These are phyloP conservation scores for Lithophane semibrunnea DNA, from an alignment of 2,888 invertebrate genomes.

Conservation along the genomic window DNA sequence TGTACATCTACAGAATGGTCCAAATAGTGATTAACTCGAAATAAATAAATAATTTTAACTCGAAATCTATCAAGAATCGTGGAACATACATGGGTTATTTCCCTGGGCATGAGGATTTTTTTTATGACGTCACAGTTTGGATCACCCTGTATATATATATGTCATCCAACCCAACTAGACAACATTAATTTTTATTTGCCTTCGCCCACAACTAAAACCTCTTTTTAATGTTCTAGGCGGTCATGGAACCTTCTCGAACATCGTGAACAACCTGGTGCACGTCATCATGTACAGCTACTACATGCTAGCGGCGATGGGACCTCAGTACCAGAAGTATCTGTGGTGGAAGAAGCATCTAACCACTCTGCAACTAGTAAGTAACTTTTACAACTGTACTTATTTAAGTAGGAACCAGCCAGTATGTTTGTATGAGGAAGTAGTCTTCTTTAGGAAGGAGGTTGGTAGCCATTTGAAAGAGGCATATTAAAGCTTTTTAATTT, in stretches of 20 bases:
- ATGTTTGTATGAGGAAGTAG: background rate
- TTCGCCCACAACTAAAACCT: background rate
- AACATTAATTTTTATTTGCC: too few relatives aligned
- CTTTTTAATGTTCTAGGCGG: conserved; percentile 91
- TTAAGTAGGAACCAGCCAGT: background rate
- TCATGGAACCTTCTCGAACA: conserved; percentile 96
- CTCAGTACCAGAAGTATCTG: conserved; percentile 95
- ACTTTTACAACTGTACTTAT: background rate
- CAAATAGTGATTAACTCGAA: too few relatives aligned
- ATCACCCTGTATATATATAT: too few relatives aligned
- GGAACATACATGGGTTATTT: too few relatives aligned
- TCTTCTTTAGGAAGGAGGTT: background rate
- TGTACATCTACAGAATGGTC: too few relatives aligned
- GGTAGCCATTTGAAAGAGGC: background rate
- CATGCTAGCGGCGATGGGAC: conserved; percentile 96
- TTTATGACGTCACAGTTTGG: too few relatives aligned
- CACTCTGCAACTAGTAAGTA: conserved; percentile 94
- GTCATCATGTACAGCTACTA: conserved; percentile 97
- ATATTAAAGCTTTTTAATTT: background rate
- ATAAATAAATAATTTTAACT: too few relatives aligned
- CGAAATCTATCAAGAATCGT: too few relatives aligned
- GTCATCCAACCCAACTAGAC: too few relatives aligned
- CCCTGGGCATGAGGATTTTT: too few relatives aligned
- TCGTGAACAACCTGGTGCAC: conserved; percentile 96
- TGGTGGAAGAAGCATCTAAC: conserved; percentile 98